Evolutionary conservation across 2,113 vertebrate species (phyloP).

Genomic region (Pristiophorus japonicus): DNA sequence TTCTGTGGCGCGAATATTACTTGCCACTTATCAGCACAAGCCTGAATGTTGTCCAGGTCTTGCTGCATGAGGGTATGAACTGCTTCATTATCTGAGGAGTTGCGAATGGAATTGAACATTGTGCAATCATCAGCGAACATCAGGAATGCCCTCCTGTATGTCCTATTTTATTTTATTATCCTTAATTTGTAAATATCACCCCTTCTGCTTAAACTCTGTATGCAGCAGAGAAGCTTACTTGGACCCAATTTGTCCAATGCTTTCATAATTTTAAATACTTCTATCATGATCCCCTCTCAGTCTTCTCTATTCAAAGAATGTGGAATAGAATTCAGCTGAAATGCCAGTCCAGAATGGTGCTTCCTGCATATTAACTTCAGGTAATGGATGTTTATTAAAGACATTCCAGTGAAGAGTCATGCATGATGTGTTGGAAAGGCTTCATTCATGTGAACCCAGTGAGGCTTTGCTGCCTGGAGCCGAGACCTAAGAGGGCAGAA

Average conservation of each 20-base stretch:
- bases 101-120: no score
- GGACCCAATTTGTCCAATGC: not conserved
- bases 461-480: not conserved
- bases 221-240: not conserved
- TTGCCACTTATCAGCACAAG: no score
- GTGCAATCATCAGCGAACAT: no score
- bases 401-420: not conserved
- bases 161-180: not conserved
- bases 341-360: not conserved
- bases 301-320: not conserved
- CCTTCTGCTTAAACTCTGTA: not conserved
- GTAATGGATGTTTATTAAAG: not conserved
- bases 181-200: not conserved
- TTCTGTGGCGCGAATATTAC: no score
- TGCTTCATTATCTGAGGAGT: no score
- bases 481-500: not conserved
- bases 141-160: no score
- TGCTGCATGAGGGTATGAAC: no score
- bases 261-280: not conserved
- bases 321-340: not conserved
- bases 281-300: not conserved
- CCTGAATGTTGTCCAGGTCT: no score
- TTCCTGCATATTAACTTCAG: conserved; percentile 5
- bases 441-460: not conserved
- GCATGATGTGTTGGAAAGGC: not conserved